phyloP scores from a whole-genome alignment of 2,888 invertebrate species.

The Coenonympha arcania region DNA sequence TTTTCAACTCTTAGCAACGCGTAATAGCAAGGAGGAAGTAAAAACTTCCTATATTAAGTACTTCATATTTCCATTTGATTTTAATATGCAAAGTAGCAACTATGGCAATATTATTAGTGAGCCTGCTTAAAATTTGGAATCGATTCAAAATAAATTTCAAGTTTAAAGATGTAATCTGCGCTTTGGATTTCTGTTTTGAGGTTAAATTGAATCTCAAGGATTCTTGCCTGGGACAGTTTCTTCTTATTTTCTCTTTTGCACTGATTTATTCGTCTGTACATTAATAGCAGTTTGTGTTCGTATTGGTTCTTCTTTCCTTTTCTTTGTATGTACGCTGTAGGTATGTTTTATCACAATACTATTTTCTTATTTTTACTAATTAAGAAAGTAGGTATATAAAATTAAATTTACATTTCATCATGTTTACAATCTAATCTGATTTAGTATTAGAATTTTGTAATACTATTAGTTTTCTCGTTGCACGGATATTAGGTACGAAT shows the following conservation, averaged over 20 bases:
- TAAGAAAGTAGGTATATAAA: too few relatives aligned
- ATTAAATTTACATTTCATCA: too few relatives aligned
- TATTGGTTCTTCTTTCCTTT: background rate
- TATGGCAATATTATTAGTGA: background rate
- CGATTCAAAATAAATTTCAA: constrained; percentile 6
- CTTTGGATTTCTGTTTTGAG: constrained; percentile 6
- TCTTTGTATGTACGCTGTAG: background rate
- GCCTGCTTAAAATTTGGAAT: too few relatives aligned
- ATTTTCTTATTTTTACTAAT: too few relatives aligned
- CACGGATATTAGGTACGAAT: too few relatives aligned
- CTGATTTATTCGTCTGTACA: constrained; percentile 1
- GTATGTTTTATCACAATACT: too few relatives aligned
- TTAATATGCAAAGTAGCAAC: background rate
- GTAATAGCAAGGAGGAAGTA: background rate
- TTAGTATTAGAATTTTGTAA: too few relatives aligned
- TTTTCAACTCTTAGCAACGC: background rate
- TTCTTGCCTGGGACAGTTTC: background rate
- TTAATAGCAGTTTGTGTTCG: background rate
- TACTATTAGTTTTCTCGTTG: too few relatives aligned
- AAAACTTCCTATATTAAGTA: constrained; percentile 2
- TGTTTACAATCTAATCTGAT: too few relatives aligned
- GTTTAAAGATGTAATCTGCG: constrained; percentile 1
- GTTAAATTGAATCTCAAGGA: constrained; percentile 6
- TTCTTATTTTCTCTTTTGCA: constrained; percentile 2
- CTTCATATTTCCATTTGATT: background rate